phyloP scores from a whole-genome alignment of 2,113 vertebrate species.

The Symphodus melops region DNA sequence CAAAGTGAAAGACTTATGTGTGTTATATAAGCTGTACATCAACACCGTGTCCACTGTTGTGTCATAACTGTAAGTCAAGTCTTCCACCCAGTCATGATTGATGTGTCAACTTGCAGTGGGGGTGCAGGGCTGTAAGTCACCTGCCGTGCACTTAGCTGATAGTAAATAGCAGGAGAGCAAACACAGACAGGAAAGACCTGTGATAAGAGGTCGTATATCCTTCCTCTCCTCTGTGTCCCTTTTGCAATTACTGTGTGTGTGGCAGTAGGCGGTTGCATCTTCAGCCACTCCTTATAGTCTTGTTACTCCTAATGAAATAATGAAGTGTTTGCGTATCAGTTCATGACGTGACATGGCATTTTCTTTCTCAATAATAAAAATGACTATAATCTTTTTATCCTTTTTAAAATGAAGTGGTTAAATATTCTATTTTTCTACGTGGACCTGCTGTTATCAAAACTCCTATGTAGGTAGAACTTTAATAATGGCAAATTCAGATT shows the following conservation, averaged over 20 bases:
- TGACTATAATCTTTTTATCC: no score
- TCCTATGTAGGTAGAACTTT: no score
- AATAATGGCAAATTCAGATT: no score
- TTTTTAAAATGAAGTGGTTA: no score
- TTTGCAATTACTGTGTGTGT: slow-evolving; percentile 41
- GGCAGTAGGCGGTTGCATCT: slow-evolving; percentile 39
- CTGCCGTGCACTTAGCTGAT: slow-evolving; percentile 53
- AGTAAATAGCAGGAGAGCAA: slow-evolving; percentile 66
- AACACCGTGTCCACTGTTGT: slow-evolving; percentile 9
- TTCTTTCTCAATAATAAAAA: no score
- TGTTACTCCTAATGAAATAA: slow-evolving; percentile 1
- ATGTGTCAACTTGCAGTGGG: slow-evolving; percentile 55
- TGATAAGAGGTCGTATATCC: slow-evolving; percentile 59
- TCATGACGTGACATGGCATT: not conserved
- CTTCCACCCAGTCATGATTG: slow-evolving; percentile 53
- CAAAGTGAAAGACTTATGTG: slow-evolving; percentile 3
- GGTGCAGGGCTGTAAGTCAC: slow-evolving; percentile 51
- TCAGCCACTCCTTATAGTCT: slow-evolving; percentile 13
- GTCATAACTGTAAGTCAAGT: slow-evolving; percentile 39
- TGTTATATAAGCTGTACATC: slow-evolving; percentile 33
- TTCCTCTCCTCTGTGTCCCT: slow-evolving; percentile 14
- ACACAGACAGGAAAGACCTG: slow-evolving; percentile 50
- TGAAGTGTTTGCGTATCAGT: slow-evolving; percentile 3
- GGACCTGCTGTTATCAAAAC: no score
- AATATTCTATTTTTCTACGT: no score